These are phyloP conservation scores for Rhinolophus ferrumequinum DNA, from an alignment of 2,113 vertebrate genomes.

Conservation along the genomic window DNA sequence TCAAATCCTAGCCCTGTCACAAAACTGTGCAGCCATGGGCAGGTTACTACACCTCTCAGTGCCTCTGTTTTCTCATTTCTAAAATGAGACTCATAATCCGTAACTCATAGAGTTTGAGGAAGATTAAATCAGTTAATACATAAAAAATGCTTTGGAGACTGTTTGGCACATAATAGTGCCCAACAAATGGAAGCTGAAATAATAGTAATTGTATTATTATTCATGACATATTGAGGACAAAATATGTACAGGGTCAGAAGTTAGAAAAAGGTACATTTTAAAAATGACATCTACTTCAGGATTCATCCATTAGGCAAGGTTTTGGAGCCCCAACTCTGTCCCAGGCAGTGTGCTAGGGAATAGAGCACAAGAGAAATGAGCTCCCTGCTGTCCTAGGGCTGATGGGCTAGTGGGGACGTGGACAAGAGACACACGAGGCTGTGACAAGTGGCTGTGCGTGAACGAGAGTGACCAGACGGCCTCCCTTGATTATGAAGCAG, in stretches of 20 bases:
- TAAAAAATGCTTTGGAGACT: neutral
- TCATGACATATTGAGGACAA: neutral
- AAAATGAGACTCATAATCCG: neutral
- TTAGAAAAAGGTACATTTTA: neutral
- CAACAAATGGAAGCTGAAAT: neutral
- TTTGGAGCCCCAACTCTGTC: neutral
- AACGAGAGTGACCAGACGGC: neutral
- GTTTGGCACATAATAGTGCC: too few relatives aligned
- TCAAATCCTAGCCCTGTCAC: neutral
- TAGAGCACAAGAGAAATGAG: neutral
- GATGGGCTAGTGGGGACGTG: neutral
- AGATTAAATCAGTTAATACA: neutral
- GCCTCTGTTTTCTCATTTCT: neutral
- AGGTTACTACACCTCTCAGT: neutral
- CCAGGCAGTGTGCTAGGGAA: neutral
- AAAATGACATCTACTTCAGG: neutral
- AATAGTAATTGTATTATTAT: neutral
- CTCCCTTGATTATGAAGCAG: neutral
- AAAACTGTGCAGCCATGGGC: neutral
- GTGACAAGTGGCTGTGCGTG: neutral
- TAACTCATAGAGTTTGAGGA: neutral
- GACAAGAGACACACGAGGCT: neutral
- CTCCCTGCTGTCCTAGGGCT: neutral
- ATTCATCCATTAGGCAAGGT: neutral
- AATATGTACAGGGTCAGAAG: neutral